Percentiles rank a stretch among this genome's conserved stretches.
These are phyloP conservation scores for Lathamus discolor DNA, from an alignment of 2,113 vertebrate genomes.

Conservation along the genomic window DNA sequence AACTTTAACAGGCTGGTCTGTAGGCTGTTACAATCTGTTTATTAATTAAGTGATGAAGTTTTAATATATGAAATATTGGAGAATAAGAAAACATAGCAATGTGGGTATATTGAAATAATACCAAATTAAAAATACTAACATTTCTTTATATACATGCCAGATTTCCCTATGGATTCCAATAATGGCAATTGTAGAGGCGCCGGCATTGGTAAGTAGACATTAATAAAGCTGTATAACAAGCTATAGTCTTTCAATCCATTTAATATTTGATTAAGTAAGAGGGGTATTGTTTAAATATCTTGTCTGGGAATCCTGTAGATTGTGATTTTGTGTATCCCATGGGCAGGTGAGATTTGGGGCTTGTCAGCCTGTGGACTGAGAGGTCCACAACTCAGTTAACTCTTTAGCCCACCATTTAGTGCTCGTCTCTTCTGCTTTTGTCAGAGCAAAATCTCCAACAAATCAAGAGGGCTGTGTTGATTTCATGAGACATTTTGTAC, in stretches of 20 bases:
- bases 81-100: not conserved
- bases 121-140: conserved; percentile 18
- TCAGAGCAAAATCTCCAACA: not conserved
- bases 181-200: conserved; percentile 87
- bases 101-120: not conserved
- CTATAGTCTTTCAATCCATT: not conserved
- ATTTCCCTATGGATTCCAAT: conserved; percentile 91
- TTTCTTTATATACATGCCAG: conserved; percentile 73
- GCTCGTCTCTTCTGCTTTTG: not conserved
- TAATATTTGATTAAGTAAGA: not conserved
- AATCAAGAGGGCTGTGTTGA: not conserved
- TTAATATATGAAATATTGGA: not conserved
- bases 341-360: not conserved
- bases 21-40: not conserved
- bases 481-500: not conserved
- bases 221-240: not conserved
- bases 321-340: not conserved
- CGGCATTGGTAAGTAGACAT: conserved; percentile 77
- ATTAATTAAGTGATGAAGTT: not conserved
- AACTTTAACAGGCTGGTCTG: not conserved
- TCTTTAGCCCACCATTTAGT: not conserved
- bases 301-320: not conserved
- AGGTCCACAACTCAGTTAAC: not conserved
- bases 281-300: not conserved
- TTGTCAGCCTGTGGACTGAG: not conserved